Evolutionary conservation across 2,888 invertebrate genomes (phyloP).

Genomic region (Napeogenes inachia): DNA sequence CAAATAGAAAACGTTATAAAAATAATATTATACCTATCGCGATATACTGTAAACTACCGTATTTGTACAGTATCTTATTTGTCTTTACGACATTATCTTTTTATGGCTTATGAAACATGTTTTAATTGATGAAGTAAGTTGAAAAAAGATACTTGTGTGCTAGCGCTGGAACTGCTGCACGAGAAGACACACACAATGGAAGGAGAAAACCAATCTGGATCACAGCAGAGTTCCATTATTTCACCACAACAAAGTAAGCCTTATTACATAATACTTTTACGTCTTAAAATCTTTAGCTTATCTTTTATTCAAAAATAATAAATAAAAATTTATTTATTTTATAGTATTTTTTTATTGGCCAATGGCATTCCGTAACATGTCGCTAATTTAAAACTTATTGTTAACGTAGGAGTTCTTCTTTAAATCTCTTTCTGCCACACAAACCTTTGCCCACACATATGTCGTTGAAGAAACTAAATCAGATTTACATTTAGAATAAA

Average conservation of each 20-base stretch:
- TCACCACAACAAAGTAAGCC: constrained; percentile 70
- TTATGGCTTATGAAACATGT: constrained; percentile 10
- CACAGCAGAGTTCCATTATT: constrained; percentile 66
- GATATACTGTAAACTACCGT: neutral
- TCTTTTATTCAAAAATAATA: no score
- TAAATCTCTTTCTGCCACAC: no score
- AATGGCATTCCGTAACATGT: no score
- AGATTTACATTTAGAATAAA: neutral
- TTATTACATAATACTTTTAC: neutral
- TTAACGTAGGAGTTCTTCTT: no score
- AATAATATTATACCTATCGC: neutral
- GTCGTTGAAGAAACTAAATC: no score
- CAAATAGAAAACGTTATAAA: no score
- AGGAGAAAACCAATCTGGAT: constrained; percentile 58
- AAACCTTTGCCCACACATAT: no score
- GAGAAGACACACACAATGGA: constrained; percentile 79
- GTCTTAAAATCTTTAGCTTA: no score
- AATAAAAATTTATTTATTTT: constrained; percentile 4
- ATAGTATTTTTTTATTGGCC: no score
- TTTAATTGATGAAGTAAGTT: constrained; percentile 10
- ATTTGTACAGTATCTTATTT: constrained; percentile 12
- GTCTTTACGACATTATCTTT: constrained; percentile 17
- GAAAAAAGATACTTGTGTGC: constrained; percentile 12
- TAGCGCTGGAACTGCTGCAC: constrained; percentile 83
- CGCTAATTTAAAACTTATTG: no score